Percentiles rank a stretch among this genome's conserved stretches.
Conservation (phyloP, 1,140 invertebrate species). For the Diorhabda carinulata region DNA sequence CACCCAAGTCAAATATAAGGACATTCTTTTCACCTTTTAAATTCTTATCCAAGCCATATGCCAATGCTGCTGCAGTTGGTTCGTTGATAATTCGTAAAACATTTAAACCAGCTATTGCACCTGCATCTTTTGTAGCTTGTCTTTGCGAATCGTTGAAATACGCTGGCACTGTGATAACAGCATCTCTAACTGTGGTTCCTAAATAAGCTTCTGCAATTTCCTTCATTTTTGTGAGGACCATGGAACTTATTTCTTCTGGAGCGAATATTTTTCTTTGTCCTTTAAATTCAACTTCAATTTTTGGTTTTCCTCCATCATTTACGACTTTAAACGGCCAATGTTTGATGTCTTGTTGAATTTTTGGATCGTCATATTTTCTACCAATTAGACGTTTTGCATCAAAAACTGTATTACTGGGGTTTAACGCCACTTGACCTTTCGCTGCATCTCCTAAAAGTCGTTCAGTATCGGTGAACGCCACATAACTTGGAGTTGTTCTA, state of each 20-base stretch:
- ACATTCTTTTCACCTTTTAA: constrained; percentile 53
- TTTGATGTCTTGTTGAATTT: constrained; percentile 69
- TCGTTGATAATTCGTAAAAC: constrained; percentile 55
- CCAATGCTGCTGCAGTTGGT: constrained; percentile 73
- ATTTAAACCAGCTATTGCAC: constrained; percentile 60
- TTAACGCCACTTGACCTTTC: constrained; percentile 69
- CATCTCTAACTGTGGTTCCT: constrained; percentile 35
- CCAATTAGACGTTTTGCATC: constrained; percentile 59
- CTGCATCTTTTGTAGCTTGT: constrained; percentile 65
- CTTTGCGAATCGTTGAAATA: constrained; percentile 67
- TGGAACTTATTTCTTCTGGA: constrained; percentile 52
- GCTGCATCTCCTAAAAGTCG: constrained; percentile 62
- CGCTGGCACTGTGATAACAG: constrained; percentile 45
- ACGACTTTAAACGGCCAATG: constrained; percentile 75
- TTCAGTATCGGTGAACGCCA: constrained; percentile 80
- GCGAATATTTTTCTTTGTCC: constrained; percentile 18
- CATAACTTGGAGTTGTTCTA: constrained; percentile 85
- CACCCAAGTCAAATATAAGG: constrained; percentile 55
- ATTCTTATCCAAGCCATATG: constrained; percentile 74
- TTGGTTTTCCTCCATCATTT: constrained; percentile 60
- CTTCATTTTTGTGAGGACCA: constrained; percentile 88
- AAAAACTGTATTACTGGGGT: constrained; percentile 79
- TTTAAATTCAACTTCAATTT: constrained; percentile 12
- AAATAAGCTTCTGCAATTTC: constrained; percentile 68
- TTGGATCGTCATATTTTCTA: constrained; percentile 61